Conservation (phyloP, 2,797 vertebrate genomes). For the Bradypus variegatus region DNA sequence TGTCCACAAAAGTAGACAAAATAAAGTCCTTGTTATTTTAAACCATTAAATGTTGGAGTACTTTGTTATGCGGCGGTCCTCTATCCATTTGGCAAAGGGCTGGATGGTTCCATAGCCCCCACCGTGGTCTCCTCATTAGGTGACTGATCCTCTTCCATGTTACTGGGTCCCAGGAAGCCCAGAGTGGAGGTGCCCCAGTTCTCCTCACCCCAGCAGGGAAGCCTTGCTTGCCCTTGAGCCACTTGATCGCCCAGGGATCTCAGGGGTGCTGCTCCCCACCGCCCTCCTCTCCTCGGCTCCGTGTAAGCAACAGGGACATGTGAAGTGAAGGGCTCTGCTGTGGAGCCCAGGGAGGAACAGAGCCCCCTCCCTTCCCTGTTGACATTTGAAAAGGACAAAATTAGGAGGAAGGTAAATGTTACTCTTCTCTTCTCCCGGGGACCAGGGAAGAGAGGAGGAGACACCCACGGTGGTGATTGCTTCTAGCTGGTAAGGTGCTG, state of each 20-base stretch:
- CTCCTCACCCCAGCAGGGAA: neutral
- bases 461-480: neutral
- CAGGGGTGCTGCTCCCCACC: neutral
- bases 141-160: neutral
- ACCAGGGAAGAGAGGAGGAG: neutral
- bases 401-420: slow-evolving; percentile 65
- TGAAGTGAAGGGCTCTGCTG: neutral
- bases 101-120: fast-evolving
- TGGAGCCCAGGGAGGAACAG: neutral
- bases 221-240: neutral
- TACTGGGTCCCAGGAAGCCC: neutral
- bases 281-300: neutral
- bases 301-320: neutral
- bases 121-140: neutral
- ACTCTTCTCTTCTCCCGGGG: slow-evolving; percentile 50
- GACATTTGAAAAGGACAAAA: slow-evolving; percentile 63
- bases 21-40: neutral
- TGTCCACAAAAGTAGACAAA: neutral
- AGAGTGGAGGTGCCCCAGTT: neutral
- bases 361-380: slow-evolving; percentile 47
- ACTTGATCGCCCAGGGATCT: neutral
- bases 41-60: neutral
- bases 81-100: neutral
- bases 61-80: neutral
- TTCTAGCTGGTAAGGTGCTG: neutral